Conservation (phyloP, 2,113 vertebrate genomes). For the Arothron firmamentum region DNA sequence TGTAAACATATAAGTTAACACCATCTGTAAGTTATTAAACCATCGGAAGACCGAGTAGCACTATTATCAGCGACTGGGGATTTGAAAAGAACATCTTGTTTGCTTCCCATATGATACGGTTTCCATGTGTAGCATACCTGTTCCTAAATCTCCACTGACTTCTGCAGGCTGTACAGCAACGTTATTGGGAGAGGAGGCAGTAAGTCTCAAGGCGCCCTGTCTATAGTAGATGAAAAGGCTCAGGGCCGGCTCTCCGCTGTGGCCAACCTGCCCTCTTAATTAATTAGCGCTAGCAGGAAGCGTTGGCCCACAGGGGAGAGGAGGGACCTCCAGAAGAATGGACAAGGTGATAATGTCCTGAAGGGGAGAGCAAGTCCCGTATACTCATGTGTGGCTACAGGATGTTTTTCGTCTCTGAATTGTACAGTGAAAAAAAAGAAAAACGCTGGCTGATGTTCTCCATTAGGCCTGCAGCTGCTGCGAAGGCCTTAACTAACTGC, state of each 20-base stretch:
- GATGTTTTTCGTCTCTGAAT: slow-evolving; percentile 15
- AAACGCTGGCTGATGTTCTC: not conserved
- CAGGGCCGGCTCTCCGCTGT: slow-evolving; percentile 72
- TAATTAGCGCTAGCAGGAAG: slow-evolving; percentile 80
- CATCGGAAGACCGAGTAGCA: too few relatives aligned
- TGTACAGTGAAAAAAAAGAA: not conserved
- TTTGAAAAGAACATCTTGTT: slow-evolving; percentile 13
- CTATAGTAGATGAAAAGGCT: slow-evolving; percentile 73
- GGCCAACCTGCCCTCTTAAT: slow-evolving; percentile 80
- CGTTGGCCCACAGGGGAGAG: slow-evolving; percentile 64
- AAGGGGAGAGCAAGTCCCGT: slow-evolving; percentile 68
- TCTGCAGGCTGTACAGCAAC: slow-evolving; percentile 41
- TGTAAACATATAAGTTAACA: slow-evolving; percentile 6
- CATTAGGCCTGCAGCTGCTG: slow-evolving; percentile 11
- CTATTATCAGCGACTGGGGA: not conserved
- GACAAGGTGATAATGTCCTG: slow-evolving; percentile 81
- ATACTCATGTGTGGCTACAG: not conserved
- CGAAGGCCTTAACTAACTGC: not conserved
- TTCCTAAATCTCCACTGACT: slow-evolving; percentile 48
- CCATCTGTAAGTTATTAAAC: not conserved
- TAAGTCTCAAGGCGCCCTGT: slow-evolving; percentile 72
- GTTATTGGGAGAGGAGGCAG: slow-evolving; percentile 61
- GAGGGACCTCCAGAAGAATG: slow-evolving; percentile 68
- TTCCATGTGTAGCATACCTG: slow-evolving; percentile 35
- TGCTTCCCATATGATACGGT: slow-evolving; percentile 21